Percentiles rank a stretch among this genome's conserved stretches.
These are phyloP conservation scores for Eptatretus atami DNA, from an alignment of 2,797 vertebrate species.

Conservation along the genomic window DNA sequence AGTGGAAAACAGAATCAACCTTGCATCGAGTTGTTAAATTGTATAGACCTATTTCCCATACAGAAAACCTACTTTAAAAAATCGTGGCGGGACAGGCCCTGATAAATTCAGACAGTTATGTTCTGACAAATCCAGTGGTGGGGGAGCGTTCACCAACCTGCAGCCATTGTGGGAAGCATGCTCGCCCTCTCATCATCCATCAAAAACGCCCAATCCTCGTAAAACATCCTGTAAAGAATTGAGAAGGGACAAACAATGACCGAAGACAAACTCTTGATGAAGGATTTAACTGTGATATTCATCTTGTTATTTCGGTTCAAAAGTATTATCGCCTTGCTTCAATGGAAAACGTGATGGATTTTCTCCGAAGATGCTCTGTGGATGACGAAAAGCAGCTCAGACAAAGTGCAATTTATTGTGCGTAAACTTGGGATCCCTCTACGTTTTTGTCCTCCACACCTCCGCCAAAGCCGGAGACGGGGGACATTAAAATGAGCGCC, in stretches of 20 bases:
- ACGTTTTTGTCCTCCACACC: too few species aligned
- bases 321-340: neutral
- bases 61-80: too few species aligned
- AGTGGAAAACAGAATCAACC: too few species aligned
- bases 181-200: conserved; percentile 76
- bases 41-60: too few species aligned
- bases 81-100: too few species aligned
- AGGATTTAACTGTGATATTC: too few species aligned
- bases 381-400: neutral
- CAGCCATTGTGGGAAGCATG: conserved; percentile 91
- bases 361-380: neutral
- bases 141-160: conserved; percentile 25
- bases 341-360: neutral
- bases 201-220: conserved; percentile 90
- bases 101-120: too few species aligned
- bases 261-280: neutral
- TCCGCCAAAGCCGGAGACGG: too few species aligned
- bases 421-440: too few species aligned
- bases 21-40: too few species aligned
- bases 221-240: conserved; percentile 31
- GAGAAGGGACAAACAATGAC: neutral
- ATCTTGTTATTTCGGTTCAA: too few species aligned
- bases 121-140: neutral
- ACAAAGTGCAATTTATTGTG: neutral
- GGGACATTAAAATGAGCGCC: too few species aligned